A percentile compares a stretch with the other conserved stretches of the same genome.
phyloP scores from a whole-genome alignment of 23 tunicate species.

The Trididemnum miniatum region DNA sequence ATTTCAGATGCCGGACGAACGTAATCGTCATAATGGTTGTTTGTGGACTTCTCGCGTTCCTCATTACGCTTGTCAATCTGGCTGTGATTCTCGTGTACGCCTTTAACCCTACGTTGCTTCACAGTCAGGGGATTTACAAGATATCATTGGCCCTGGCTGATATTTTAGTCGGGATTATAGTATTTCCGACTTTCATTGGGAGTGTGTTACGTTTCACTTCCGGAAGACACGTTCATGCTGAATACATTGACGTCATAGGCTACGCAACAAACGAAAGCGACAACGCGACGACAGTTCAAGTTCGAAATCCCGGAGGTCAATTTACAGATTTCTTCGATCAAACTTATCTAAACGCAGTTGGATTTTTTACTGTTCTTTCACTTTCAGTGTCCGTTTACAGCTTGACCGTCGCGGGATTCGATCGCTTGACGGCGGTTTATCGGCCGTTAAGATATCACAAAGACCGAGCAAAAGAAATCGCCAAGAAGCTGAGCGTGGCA shows the following conservation, averaged over 20 bases:
- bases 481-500: conserved; percentile 31
- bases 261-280: background rate
- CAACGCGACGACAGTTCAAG: background rate
- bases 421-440: conserved; percentile 65
- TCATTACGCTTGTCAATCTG: conserved; percentile 44
- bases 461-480: conserved; percentile 60
- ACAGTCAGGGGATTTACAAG: conserved; percentile 79
- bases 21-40: conserved; percentile 51
- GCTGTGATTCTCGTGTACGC: conserved; percentile 46
- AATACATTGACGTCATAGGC: conserved; percentile 14
- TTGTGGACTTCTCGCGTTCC: conserved; percentile 40
- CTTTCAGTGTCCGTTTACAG: conserved; percentile 61
- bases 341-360: conserved; percentile 45
- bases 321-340: conserved; percentile 15
- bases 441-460: conserved; percentile 65
- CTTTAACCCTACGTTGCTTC: conserved; percentile 35
- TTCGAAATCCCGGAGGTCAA: conserved; percentile 18
- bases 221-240: background rate
- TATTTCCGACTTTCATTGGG: conserved; percentile 58
- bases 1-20: conserved; percentile 63
- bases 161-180: conserved; percentile 54
- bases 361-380: conserved; percentile 68
- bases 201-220: background rate
- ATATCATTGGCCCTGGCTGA: conserved; percentile 67
- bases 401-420: conserved; percentile 74